Evolutionary conservation across 2,888 invertebrate genomes (phyloP).

Genomic region (Drosophila quasianomalipes): DNA sequence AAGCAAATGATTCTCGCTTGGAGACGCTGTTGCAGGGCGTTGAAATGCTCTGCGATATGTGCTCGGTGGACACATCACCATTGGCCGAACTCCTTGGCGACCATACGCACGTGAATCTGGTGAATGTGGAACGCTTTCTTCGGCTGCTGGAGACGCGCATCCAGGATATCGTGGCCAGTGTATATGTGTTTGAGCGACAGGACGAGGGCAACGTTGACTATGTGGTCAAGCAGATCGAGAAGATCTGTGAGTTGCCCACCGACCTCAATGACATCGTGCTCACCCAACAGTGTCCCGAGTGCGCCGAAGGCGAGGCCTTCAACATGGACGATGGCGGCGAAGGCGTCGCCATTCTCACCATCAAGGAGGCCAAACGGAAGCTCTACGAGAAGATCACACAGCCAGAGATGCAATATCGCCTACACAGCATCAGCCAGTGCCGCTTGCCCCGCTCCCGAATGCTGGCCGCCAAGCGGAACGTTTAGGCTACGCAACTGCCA

Average conservation of each 20-base stretch:
- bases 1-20: constrained; percentile 70
- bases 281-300: constrained; percentile 85
- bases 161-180: constrained; percentile 86
- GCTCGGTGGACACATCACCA: constrained; percentile 86
- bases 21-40: constrained; percentile 76
- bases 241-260: constrained; percentile 84
- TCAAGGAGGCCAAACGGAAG: constrained; percentile 74
- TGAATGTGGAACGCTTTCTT: constrained; percentile 87
- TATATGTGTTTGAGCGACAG: constrained; percentile 83
- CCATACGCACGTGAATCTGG: constrained; percentile 87
- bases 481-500: constrained; percentile 32
- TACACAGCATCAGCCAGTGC: constrained; percentile 84
- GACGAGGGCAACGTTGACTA: constrained; percentile 60
- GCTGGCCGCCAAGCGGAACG: constrained; percentile 79
- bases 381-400: constrained; percentile 83
- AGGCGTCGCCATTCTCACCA: constrained; percentile 69
- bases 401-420: constrained; percentile 85
- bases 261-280: constrained; percentile 86
- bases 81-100: constrained; percentile 87
- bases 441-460: constrained; percentile 83
- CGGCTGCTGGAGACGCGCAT: constrained; percentile 87
- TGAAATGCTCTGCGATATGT: constrained; percentile 83
- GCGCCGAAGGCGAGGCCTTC: constrained; percentile 85
- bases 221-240: constrained; percentile 82
- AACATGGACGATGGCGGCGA: constrained; percentile 84